Base-by-base conservation (phyloP, 2,797 vertebrate species). In the Danionella dracula region DNA sequence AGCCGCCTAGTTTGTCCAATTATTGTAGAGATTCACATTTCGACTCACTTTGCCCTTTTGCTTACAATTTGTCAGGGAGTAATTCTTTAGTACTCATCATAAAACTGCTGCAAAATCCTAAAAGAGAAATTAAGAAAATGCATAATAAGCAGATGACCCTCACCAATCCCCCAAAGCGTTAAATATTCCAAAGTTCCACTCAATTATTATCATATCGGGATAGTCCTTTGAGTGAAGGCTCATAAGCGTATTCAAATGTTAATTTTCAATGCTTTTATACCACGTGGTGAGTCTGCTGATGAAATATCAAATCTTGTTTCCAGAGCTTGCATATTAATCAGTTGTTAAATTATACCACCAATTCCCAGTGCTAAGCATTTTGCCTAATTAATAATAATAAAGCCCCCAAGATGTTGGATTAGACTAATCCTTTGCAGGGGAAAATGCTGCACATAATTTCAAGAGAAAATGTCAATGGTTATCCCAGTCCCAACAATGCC, bases 1-100 rank as follows among this genome's bases (percentile, higher is more conserved):
- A 61, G 31, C 48, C 34, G 48, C 40, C 72, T 37, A 62, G 51
- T 67, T 38, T 49, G 59, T 60, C 46, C 44, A 72, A 70, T 66
- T 66, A 72, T 72, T 63, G 46, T 50, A 59, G 48, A 66, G 65
- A 70, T 63, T 66, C 38, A 60, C 66, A 70, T 63, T 69, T 55
- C 50, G 16, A 70, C 55, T 40, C 56, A 44, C 49, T 83, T 32
- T 69, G 86, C 90, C 86, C 87, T 86, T 88, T 88, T 87, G 86
- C 87, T 86, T 88, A 84, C 86, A 88, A 61, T 76, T 66, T 68
- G 12, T 44, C 55, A 61, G 21, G 60, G 55, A 71, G 63, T 38
- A 56, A 45, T 56, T 64, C 29, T 72, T 29, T 61, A 65, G 58
- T 21, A 27, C 29, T 53, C 42, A 21, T 49, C 50, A 45, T 19